Conservation (phyloP, 2,888 invertebrate species). For the Seladonia tumulorum region DNA sequence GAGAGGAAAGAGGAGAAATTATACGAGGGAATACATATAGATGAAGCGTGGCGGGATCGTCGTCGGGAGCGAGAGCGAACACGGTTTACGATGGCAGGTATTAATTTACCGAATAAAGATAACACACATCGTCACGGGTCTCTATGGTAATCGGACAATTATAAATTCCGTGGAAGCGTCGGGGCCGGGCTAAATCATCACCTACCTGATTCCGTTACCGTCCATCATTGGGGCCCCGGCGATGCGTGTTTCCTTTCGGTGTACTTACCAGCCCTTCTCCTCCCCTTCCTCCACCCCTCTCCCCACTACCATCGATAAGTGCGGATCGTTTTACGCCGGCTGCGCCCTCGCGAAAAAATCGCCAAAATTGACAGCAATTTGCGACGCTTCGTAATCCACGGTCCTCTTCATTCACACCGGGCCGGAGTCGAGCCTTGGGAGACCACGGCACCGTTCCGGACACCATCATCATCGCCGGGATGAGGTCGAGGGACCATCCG, state of each 20-base stretch:
- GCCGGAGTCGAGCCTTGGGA: conserved; percentile 23
- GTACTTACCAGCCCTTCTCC: conserved; percentile 19
- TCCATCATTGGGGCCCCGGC: conserved; percentile 11
- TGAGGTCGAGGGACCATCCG: conserved; percentile 70
- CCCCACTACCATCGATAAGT: conserved; percentile 41
- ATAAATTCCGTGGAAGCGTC: conserved; percentile 39
- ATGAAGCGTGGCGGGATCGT: conserved; percentile 11
- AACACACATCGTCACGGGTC: conserved; percentile 30
- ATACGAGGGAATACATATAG: not conserved
- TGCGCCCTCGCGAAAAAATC: conserved; percentile 54
- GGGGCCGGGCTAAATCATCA: conserved; percentile 36
- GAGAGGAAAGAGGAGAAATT: not conserved
- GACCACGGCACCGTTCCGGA: conserved; percentile 36
- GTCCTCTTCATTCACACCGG: conserved; percentile 70
- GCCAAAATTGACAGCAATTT: conserved; percentile 74
- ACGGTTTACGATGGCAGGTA: conserved; percentile 40
- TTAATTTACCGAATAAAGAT: conserved; percentile 59
- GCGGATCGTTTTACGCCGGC: conserved; percentile 40
- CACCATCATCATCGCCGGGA: conserved; percentile 66
- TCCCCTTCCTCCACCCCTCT: not conserved
- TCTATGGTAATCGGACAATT: conserved; percentile 58
- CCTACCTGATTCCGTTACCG: conserved; percentile 42
- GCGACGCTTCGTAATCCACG: conserved; percentile 67
- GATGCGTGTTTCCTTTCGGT: conserved; percentile 27
- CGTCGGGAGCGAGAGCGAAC: conserved; percentile 25